A percentile compares a stretch with the other conserved stretches of the same genome.
Conservation (phyloP, 23 tunicate species). For the Corella eumyota region DNA sequence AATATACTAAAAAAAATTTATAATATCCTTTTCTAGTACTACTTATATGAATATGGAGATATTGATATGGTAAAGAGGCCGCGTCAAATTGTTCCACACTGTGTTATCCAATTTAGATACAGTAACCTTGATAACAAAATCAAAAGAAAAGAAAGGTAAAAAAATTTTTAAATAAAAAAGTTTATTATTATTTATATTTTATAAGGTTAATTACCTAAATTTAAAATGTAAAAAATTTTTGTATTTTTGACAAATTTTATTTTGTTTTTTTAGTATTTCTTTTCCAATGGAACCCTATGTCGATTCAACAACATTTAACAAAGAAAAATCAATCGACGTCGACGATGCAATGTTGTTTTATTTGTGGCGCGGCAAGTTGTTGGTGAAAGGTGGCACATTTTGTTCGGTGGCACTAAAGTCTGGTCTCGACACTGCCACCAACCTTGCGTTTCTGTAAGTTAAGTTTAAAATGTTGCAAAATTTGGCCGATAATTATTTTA, state of each 20-base stretch:
- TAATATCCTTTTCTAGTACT: constrained; percentile 38
- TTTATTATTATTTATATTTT: too few species aligned
- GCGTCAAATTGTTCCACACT: constrained; percentile 66
- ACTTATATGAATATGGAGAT: constrained; percentile 89
- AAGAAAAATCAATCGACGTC: background rate
- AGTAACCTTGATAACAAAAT: constrained; percentile 2
- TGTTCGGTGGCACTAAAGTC: constrained; percentile 52
- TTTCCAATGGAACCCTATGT: too few species aligned
- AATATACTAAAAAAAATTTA: too few species aligned
- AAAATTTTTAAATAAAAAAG: background rate
- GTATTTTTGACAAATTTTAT: too few species aligned
- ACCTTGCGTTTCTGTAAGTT: constrained; percentile 69
- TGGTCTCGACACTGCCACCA: constrained; percentile 46
- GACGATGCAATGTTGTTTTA: constrained; percentile 2
- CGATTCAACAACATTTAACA: too few species aligned
- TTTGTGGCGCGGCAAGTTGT: constrained; percentile 66
- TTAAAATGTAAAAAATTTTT: too few species aligned
- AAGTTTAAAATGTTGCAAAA: background rate
- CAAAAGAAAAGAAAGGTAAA: constrained; percentile 54
- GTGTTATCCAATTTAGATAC: constrained; percentile 45
- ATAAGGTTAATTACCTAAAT: too few species aligned
- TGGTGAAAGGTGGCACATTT: constrained; percentile 65
- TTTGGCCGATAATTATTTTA: background rate
- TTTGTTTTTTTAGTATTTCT: too few species aligned
- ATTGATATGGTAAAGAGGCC: constrained; percentile 58